Evolutionary conservation across 2,113 vertebrate species (phyloP), one percentile per base, ranked within the genome.

Genomic region (Camelus dromedarius): DNA sequence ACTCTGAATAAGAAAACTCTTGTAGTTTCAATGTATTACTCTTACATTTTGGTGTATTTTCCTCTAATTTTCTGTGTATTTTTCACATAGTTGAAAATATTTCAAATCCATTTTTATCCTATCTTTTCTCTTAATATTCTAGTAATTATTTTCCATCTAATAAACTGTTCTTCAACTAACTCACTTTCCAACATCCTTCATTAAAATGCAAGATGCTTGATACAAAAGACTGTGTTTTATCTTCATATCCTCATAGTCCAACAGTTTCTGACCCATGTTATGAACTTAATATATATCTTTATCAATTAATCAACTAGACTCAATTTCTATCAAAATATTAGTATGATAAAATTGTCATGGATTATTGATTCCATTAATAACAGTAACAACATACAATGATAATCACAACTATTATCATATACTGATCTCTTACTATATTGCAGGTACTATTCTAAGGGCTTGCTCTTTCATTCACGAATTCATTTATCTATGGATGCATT

Each of bases 311-410:
- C 79, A 15, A 92, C 11, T 35, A 90, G 28, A 35, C 26, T 73
- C 22, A 88, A 35, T 89, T 92, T 88, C 26, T 46, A 60, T 38
- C n/a, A 92, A 90, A 82, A 86, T 66, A 48, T 50, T 75, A 20
- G n/a, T 30, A n/a, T 66, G 35, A 50, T 70, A 76, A 89, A 58
- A 76, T 6, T 66, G 13, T 16, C n/a, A 77, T 32, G 20, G 56
- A 32, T 89, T 52, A 80, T 67, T 81, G 52, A 84, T 77, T 6
- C 18, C 58, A 73, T 38, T 87, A 87, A 77, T 38, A 18, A 66
- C 26, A 64, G n/a, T 66, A 72, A 60, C 8, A 73, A 66, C 3
- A 66, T 52, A 38, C 14, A 91, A 77, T 54, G 7, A 70, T 22
- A 66, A 77, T 62, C 50, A 64, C 28, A 79, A 62, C 10, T 52